These are phyloP conservation scores for Lumbricus terrestris DNA, from an alignment of 2,888 invertebrate species.

Conservation along the genomic window DNA sequence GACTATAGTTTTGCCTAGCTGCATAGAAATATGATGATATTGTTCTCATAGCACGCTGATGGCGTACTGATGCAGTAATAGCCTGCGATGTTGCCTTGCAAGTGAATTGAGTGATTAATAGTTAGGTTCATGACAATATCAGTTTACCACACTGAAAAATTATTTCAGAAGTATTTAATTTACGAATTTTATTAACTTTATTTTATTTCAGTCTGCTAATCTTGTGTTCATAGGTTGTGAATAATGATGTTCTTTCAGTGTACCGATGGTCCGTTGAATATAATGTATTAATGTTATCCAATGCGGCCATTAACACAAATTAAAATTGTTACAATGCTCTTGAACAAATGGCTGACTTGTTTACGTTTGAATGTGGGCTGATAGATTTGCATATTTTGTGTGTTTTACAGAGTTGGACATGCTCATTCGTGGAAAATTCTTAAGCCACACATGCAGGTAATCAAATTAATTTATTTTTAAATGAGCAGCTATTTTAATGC, in stretches of 20 bases:
- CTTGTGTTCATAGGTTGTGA: neutral
- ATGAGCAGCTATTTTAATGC: neutral
- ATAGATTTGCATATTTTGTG: neutral
- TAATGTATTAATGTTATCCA: neutral
- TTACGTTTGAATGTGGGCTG: neutral
- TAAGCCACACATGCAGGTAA: conserved; percentile 78
- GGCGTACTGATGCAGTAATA: neutral
- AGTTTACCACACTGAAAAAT: neutral
- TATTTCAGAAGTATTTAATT: neutral
- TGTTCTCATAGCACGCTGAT: conserved; percentile 3
- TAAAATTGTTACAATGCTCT: neutral
- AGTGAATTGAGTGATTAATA: no score
- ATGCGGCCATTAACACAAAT: neutral
- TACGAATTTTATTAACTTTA: no score
- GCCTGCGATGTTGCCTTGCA: neutral
- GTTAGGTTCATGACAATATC: neutral
- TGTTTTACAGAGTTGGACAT: conserved; percentile 70
- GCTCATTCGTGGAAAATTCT: conserved; percentile 92
- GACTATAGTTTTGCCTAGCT: neutral
- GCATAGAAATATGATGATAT: neutral
- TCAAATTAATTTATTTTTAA: neutral
- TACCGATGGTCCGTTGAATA: neutral
- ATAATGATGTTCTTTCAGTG: neutral
- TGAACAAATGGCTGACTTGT: neutral
- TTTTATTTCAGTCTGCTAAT: neutral